Conservation (phyloP, 2,113 vertebrate species). For the Poecile atricapillus region DNA sequence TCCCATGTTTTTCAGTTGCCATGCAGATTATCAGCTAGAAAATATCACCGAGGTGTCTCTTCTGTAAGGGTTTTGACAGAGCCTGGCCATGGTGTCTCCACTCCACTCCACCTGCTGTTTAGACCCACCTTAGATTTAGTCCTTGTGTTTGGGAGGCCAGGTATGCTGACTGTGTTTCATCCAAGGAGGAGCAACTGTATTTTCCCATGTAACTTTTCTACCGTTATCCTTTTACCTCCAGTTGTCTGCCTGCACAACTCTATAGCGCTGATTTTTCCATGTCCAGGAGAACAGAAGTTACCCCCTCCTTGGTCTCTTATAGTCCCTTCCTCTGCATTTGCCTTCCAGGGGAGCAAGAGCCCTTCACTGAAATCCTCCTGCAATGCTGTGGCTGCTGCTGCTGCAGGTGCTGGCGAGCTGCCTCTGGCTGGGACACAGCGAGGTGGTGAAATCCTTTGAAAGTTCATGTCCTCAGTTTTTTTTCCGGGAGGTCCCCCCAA, state of each 20-base stretch:
- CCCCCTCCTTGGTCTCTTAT: background rate
- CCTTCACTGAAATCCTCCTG: background rate
- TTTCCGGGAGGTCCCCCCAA: background rate
- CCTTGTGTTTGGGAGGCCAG: background rate
- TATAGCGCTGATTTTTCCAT: background rate
- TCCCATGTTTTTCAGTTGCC: background rate
- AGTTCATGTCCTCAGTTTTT: constrained; percentile 31
- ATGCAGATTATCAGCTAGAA: background rate
- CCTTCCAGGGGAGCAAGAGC: background rate
- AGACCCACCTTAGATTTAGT: background rate
- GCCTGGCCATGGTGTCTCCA: too few relatives aligned
- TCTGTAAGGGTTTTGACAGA: background rate
- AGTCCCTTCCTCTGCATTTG: background rate
- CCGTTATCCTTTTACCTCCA: background rate
- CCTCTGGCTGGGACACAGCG: background rate
- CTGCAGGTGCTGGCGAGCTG: background rate
- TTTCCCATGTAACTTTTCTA: background rate
- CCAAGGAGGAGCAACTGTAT: accelerated
- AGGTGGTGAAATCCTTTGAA: constrained; percentile 34
- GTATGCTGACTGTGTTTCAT: background rate
- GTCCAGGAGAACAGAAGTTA: background rate
- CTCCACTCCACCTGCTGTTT: background rate
- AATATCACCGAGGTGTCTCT: background rate
- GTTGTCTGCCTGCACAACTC: background rate
- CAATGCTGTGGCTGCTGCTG: background rate